Percentiles rank a stretch among this genome's conserved stretches.
Evolutionary conservation across 1,140 invertebrate species (phyloP).

Genomic region (Hycleus phaleratus): DNA sequence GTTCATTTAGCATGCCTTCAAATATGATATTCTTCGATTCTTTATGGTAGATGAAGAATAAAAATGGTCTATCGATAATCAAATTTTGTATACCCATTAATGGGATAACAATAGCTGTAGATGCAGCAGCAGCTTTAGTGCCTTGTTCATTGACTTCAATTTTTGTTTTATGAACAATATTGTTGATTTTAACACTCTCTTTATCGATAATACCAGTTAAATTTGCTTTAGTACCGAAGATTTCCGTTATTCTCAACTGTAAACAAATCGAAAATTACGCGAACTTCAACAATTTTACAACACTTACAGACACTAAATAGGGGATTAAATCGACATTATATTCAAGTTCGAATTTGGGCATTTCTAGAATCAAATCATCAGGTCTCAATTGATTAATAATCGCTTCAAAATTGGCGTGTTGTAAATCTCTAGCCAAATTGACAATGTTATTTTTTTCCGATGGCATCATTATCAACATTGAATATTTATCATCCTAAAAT

Average conservation of each 20-base stretch:
- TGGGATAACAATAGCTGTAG: slow-evolving; percentile 52
- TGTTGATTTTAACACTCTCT: slow-evolving; percentile 46
- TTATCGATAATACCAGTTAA: slow-evolving; percentile 49
- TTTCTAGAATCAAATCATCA: slow-evolving; percentile 47
- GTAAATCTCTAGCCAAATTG: slow-evolving; percentile 49
- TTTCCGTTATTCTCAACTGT: slow-evolving; percentile 52
- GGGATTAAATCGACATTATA: slow-evolving; percentile 48
- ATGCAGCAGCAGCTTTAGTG: slow-evolving; percentile 60
- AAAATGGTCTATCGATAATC: slow-evolving; percentile 58
- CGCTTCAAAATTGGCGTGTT: slow-evolving; percentile 45
- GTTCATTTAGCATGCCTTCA: slow-evolving; percentile 54
- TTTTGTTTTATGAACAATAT: slow-evolving; percentile 59
- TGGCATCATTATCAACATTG: slow-evolving; percentile 63
- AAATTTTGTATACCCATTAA: slow-evolving; percentile 51
- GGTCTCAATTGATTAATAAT: slow-evolving; percentile 44
- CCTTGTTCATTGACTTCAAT: slow-evolving; percentile 66
- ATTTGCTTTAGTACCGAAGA: slow-evolving; percentile 54
- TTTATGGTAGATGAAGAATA: slow-evolving; percentile 62
- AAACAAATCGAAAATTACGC: slow-evolving; percentile 20
- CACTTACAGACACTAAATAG: slow-evolving; percentile 49
- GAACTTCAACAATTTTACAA: slow-evolving; percentile 9
- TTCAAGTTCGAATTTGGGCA: slow-evolving; percentile 61
- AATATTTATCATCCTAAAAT: slow-evolving; percentile 51
- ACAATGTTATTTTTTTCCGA: slow-evolving; percentile 42
- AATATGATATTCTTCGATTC: slow-evolving; percentile 54